Percentiles rank a stretch among this genome's conserved stretches.
These are phyloP conservation scores for Liasis olivaceus DNA, from an alignment of 2,797 vertebrate genomes.

Conservation along the genomic window DNA sequence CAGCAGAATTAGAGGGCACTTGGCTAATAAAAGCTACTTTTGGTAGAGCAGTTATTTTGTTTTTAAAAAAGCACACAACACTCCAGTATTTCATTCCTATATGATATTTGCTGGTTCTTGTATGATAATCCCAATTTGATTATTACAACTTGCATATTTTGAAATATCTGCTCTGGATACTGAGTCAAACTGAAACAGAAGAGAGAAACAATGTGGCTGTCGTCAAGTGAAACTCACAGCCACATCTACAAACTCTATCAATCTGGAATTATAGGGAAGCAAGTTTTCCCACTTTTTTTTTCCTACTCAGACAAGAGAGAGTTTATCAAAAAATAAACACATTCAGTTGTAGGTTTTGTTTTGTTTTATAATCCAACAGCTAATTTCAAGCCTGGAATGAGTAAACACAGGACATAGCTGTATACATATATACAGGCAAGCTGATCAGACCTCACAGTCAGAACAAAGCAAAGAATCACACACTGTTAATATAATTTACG, in stretches of 20 bases:
- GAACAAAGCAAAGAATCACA: neutral
- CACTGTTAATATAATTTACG: neutral
- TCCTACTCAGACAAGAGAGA: neutral
- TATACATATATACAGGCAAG: neutral
- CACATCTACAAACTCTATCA: neutral
- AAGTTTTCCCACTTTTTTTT: neutral
- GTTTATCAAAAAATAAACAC: neutral
- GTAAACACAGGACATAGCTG: neutral
- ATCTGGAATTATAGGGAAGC: neutral
- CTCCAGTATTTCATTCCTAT: neutral
- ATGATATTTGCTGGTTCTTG: neutral
- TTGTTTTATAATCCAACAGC: neutral
- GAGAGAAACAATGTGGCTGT: too few species aligned
- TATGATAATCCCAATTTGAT: neutral
- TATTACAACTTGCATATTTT: neutral
- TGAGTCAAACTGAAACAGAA: neutral
- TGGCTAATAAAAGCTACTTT: neutral
- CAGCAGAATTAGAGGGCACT: neutral
- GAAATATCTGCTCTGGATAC: neutral
- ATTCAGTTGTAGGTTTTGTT: neutral
- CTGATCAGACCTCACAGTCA: neutral
- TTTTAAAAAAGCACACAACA: neutral
- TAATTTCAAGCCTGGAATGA: neutral
- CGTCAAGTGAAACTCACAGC: neutral
- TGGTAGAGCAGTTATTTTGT: neutral